Percentiles rank a stretch among this genome's conserved stretches.
These are phyloP conservation scores for Idaea dimidiata DNA, from an alignment of 2,888 invertebrate species.

Conservation along the genomic window DNA sequence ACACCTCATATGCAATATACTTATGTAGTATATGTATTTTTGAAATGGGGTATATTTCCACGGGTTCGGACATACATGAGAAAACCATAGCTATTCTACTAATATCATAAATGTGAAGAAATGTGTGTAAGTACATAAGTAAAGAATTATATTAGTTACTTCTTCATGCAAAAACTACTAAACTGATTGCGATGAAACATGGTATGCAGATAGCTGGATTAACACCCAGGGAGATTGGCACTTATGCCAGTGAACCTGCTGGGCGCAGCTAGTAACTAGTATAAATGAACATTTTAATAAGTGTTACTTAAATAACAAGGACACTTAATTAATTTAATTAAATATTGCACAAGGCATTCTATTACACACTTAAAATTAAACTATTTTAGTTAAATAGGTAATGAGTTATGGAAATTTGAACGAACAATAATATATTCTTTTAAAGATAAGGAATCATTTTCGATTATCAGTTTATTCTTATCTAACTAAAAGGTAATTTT, in stretches of 20 bases:
- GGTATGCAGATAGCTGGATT: background rate
- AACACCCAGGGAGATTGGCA: background rate
- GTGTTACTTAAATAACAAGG: background rate
- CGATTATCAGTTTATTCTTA: background rate
- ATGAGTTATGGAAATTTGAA: background rate
- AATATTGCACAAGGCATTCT: slow-evolving; percentile 47
- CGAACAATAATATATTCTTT: slow-evolving; percentile 5
- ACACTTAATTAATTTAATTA: slow-evolving; percentile 17
- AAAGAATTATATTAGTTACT: background rate
- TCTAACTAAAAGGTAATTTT: background rate
- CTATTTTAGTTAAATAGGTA: slow-evolving; percentile 11
- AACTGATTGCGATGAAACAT: background rate
- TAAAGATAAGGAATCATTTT: background rate
- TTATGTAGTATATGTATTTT: too few relatives aligned
- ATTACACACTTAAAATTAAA: slow-evolving; percentile 19
- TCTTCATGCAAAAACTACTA: background rate
- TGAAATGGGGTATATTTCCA: too few relatives aligned
- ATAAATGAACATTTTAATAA: background rate
- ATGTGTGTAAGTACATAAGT: background rate
- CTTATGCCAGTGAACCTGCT: background rate
- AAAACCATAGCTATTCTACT: too few relatives aligned
- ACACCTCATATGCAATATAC: too few relatives aligned
- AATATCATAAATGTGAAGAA: background rate
- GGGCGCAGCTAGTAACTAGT: background rate
- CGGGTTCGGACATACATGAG: too few relatives aligned